Base-by-base conservation (phyloP, 1,140 invertebrate species). In the Drosophila pseudoobscura region DNA sequence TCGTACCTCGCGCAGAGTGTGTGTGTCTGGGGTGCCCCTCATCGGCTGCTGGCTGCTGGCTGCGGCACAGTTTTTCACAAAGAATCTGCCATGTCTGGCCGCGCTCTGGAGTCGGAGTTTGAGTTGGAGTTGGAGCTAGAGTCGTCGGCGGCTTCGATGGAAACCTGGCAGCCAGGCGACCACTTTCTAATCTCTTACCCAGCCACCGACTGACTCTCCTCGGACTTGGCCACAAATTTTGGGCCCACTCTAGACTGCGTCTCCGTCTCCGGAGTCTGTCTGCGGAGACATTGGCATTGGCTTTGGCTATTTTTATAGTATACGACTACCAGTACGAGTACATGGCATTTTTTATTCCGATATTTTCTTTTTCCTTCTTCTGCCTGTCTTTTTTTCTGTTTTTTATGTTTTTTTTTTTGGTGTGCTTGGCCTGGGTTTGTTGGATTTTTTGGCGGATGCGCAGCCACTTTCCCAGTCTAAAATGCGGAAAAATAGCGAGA, bases 401-500 rank as follows among this genome's bases (percentile, higher is more conserved):
- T 46, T 17, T 35, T 47, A 49, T 35, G 46, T 55, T 39, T 39
- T 46, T 61, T 65, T 31, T 47, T 26, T 51, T 54, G 0, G 24
- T 26, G 24, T 26, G 24, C 24, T 24, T 73, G 35, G 35, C 35
- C 11, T 39, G 35, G 35, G 35, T 5, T 5, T 39, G 9, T 39
- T 39, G 35, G 13, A 39, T 49, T 58, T 63, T 74, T 69, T 78
- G 73, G 76, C 76, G 76, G 75, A 78, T 78, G 75, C 75, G 66
- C 54, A 53, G 41, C 61, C 73, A 73, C 74, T 76, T 76, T 76
- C 63, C 62, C 66, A 75, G 66, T 57, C 75, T 75, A 52, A 75
- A 78, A 78, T 78, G 75, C 75, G 75, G 75, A 78, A 78, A 75
- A 78, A 78, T 75, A 78, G 75, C 75, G 75, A 78, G 75, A 78